These are phyloP conservation scores for Parnassius smintheus DNA, from an alignment of 2,888 invertebrate species.

Conservation along the genomic window DNA sequence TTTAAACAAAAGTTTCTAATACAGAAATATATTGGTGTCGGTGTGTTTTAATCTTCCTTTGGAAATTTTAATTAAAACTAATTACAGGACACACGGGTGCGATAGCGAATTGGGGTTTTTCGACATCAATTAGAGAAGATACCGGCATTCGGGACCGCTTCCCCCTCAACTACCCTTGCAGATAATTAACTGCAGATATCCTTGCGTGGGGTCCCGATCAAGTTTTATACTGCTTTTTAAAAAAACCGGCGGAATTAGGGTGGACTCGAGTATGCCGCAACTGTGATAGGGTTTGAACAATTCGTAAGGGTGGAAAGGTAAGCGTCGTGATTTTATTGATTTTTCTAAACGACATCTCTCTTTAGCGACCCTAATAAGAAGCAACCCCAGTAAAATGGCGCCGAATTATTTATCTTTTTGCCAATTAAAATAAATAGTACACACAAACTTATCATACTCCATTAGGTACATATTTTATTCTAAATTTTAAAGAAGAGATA, in stretches of 20 bases:
- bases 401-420: slow-evolving; percentile 29
- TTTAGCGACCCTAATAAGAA: slow-evolving; percentile 11
- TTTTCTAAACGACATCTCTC: slow-evolving; percentile 48
- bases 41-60: slow-evolving; percentile 20
- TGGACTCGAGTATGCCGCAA: slow-evolving; percentile 50
- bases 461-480: too few relatives aligned
- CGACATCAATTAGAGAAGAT: slow-evolving; percentile 48
- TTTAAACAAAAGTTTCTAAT: slow-evolving; percentile 8
- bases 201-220: slow-evolving; percentile 60
- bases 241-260: slow-evolving; percentile 54
- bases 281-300: slow-evolving; percentile 68
- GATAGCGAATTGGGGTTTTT: slow-evolving; percentile 45
- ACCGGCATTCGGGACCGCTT: slow-evolving; percentile 64
- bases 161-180: slow-evolving; percentile 62
- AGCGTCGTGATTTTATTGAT: slow-evolving; percentile 76
- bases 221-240: slow-evolving; percentile 74
- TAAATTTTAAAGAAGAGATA: too few relatives aligned
- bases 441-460: not conserved
- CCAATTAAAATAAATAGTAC: slow-evolving; percentile 12
- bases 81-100: slow-evolving; percentile 64
- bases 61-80: slow-evolving; percentile 73
- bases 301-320: slow-evolving; percentile 71
- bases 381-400: slow-evolving; percentile 10
- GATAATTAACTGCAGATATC: slow-evolving; percentile 77
- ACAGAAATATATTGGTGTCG: slow-evolving; percentile 13